These are phyloP conservation scores for Eulemur albifrons DNA, from an alignment of 2,797 vertebrate genomes.

Conservation along the genomic window DNA sequence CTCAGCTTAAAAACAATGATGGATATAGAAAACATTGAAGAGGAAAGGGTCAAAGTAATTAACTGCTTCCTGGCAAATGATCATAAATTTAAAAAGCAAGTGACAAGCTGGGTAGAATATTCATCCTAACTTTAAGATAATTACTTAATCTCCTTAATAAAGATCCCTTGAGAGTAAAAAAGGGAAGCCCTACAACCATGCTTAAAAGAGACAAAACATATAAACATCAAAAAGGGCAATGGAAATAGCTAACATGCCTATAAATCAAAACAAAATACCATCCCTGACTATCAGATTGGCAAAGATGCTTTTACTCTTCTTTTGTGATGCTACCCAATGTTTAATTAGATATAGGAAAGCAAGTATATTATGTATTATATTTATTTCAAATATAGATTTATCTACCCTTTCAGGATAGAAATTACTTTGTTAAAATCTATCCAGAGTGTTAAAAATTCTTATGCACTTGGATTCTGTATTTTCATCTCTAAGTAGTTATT, in stretches of 20 bases:
- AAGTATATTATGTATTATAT: background rate
- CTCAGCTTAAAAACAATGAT: background rate
- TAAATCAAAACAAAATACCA: background rate
- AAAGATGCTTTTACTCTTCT: background rate
- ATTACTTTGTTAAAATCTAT: background rate
- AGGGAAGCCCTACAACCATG: background rate
- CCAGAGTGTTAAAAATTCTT: background rate
- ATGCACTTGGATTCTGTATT: background rate
- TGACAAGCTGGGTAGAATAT: background rate
- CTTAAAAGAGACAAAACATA: background rate
- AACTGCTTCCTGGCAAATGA: background rate
- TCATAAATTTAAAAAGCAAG: background rate
- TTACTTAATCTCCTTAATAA: background rate
- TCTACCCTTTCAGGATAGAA: background rate
- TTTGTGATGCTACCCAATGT: background rate
- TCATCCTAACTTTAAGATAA: background rate
- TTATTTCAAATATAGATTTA: background rate
- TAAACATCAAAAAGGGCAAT: background rate
- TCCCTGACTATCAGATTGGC: background rate
- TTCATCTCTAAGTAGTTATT: background rate
- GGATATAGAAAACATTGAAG: background rate
- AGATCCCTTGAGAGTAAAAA: background rate
- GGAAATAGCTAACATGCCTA: background rate
- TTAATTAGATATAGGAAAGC: background rate
- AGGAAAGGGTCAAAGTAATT: background rate